These are phyloP conservation scores for Cryptus viduatorius DNA, from an alignment of 2,888 invertebrate genomes.

Conservation along the genomic window DNA sequence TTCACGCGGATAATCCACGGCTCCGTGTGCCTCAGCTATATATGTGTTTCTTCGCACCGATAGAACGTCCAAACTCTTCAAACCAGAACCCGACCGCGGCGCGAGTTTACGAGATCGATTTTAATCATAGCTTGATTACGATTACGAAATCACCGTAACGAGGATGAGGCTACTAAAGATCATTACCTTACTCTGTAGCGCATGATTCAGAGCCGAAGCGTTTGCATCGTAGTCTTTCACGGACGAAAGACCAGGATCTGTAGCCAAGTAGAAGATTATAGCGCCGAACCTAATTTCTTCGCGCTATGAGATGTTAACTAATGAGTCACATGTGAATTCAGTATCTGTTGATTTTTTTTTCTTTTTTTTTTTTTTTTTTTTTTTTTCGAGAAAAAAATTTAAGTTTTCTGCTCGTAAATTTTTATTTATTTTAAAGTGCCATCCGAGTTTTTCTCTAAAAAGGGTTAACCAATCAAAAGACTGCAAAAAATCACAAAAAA, in stretches of 20 bases:
- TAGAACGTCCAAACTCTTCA: slow-evolving; percentile 30
- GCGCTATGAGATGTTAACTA: background rate
- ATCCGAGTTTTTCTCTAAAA: no score
- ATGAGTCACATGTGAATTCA: background rate
- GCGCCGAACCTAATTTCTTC: background rate
- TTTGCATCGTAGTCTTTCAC: slow-evolving; percentile 8
- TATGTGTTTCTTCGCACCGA: slow-evolving; percentile 42
- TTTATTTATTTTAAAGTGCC: no score
- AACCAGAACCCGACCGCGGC: slow-evolving; percentile 50
- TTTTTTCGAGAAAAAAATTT: no score
- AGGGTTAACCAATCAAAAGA: no score
- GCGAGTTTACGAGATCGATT: slow-evolving; percentile 79
- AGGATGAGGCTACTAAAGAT: slow-evolving; percentile 58
- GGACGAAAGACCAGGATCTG: slow-evolving; percentile 17
- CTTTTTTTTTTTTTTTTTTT: no score
- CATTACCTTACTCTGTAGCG: slow-evolving; percentile 41
- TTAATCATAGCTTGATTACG: slow-evolving; percentile 80
- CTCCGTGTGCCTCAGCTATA: slow-evolving; percentile 36
- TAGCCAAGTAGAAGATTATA: background rate
- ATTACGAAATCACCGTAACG: slow-evolving; percentile 77
- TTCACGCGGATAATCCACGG: slow-evolving; percentile 78
- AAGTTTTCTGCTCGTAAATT: no score
- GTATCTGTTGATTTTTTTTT: no score
- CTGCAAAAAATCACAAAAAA: no score
- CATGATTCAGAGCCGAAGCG: slow-evolving; percentile 30